phyloP scores from a whole-genome alignment of 2,888 invertebrate species.

The Eretmocerus hayati region DNA sequence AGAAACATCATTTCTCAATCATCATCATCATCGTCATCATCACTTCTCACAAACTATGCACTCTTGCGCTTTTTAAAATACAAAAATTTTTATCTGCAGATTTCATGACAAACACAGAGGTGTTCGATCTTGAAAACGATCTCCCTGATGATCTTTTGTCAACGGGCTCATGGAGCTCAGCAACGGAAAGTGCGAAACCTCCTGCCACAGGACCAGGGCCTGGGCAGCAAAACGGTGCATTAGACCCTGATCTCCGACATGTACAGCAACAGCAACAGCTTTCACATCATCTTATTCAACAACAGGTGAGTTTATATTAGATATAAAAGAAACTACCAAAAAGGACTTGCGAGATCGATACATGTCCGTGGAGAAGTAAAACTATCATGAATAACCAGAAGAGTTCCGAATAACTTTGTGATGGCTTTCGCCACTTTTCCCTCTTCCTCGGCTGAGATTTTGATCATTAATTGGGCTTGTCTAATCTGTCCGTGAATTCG shows the following conservation, averaged over 20 bases:
- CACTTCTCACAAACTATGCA: too few species aligned
- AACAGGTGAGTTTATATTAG: constrained; percentile 28
- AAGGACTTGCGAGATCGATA: too few species aligned
- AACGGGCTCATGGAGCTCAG: constrained; percentile 61
- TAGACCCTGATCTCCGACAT: constrained; percentile 53
- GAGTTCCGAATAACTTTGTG: too few species aligned
- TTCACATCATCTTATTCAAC: constrained; percentile 39
- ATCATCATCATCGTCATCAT: not conserved
- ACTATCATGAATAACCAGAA: too few species aligned
- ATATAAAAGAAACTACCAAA: not conserved
- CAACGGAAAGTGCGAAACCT: constrained; percentile 63
- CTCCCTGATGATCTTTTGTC: constrained; percentile 84
- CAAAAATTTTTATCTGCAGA: constrained; percentile 48
- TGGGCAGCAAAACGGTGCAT: constrained; percentile 69
- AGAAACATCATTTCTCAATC: constrained; percentile 5
- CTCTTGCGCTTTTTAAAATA: not conserved
- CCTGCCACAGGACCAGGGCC: constrained; percentile 80
- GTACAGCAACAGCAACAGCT: constrained; percentile 48
- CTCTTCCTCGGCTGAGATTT: too few species aligned
- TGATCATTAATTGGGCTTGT: too few species aligned
- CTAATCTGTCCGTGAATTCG: too few species aligned
- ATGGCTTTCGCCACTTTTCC: too few species aligned
- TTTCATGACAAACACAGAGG: constrained; percentile 75
- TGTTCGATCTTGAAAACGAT: constrained; percentile 86
- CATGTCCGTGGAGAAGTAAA: too few species aligned